These are phyloP conservation scores for Microhierax caerulescens DNA, from an alignment of 2,797 vertebrate genomes.

Conservation along the genomic window DNA sequence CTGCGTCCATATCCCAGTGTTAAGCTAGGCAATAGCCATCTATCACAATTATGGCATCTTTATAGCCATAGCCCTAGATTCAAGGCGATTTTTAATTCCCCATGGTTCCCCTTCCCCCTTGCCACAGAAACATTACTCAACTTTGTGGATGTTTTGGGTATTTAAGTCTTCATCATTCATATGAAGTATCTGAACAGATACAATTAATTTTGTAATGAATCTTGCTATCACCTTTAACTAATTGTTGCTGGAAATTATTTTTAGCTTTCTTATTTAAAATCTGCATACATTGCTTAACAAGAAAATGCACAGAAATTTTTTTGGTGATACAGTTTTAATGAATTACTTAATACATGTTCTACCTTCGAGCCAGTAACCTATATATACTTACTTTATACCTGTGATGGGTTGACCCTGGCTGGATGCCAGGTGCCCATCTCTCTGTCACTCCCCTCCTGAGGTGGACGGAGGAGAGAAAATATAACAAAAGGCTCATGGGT, in stretches of 20 bases:
- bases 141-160: rapidly evolving
- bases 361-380: not conserved
- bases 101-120: not conserved
- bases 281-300: not conserved
- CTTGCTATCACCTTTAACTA: not conserved
- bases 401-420: not conserved
- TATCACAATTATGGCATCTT: not conserved
- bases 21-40: not conserved
- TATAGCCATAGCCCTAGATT: not conserved
- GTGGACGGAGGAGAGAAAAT: not conserved
- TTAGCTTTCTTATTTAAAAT: not conserved
- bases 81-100: not conserved
- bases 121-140: not conserved
- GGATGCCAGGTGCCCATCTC: not conserved
- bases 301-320: not conserved
- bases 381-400: not conserved
- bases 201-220: not conserved
- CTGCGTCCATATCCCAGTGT: not conserved
- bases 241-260: not conserved
- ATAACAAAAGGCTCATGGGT: not conserved
- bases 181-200: not conserved
- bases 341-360: not conserved
- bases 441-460: not conserved
- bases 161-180: not conserved
- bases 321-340: not conserved